Evolutionary conservation across 2,113 vertebrate genomes (phyloP).

Genomic region (Willisornis vidua): DNA sequence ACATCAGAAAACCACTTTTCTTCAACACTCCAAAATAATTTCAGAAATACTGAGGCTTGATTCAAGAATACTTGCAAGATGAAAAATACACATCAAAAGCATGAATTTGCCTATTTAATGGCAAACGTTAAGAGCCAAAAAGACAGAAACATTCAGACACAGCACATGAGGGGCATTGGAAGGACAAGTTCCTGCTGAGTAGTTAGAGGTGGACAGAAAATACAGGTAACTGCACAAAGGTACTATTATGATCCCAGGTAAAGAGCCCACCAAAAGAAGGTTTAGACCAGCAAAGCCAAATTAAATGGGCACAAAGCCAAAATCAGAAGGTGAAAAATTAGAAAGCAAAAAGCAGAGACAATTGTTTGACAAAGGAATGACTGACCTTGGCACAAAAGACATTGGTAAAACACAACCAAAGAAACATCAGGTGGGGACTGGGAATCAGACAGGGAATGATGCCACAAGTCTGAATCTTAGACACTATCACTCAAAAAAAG

Average conservation of each 20-base stretch:
- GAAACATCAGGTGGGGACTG: background rate
- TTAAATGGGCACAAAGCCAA: background rate
- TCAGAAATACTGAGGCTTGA: background rate
- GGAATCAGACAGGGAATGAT: background rate
- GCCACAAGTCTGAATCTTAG: background rate
- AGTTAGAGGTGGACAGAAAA: background rate
- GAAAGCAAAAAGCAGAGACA: background rate
- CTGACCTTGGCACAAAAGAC: background rate
- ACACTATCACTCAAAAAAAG: background rate
- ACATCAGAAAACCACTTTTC: background rate
- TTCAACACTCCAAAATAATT: background rate
- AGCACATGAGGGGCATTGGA: background rate
- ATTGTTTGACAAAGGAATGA: background rate
- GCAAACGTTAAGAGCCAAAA: background rate
- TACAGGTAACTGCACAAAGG: background rate
- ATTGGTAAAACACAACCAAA: background rate
- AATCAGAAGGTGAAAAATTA: background rate
- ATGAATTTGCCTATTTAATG: background rate
- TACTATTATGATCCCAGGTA: background rate
- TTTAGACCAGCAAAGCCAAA: background rate
- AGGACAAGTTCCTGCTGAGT: background rate
- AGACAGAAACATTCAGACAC: background rate
- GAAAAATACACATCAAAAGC: background rate
- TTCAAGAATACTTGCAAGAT: background rate
- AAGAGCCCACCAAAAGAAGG: background rate